Conservation (phyloP, 2,113 vertebrate genomes). For the Scolopax mira region DNA sequence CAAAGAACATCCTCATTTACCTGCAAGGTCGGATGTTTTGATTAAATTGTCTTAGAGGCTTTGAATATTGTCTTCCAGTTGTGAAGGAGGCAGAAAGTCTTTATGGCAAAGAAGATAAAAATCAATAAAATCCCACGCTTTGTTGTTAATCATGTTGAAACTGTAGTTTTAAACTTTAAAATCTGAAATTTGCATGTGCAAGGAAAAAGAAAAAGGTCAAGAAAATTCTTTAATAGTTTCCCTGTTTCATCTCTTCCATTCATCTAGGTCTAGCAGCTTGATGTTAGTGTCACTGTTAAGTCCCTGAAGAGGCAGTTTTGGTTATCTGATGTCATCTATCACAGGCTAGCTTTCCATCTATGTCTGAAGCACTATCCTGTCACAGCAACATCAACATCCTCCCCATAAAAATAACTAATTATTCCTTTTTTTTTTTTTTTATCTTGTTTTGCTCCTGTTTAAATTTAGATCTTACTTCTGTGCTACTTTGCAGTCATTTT, state of each 20-base stretch:
- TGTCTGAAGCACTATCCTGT: neutral
- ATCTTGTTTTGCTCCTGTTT: neutral
- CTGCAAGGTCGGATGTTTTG: neutral
- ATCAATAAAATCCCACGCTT: neutral
- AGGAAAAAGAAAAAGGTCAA: neutral
- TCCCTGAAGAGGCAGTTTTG: neutral
- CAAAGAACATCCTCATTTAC: neutral
- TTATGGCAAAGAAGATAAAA: neutral
- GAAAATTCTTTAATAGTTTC: neutral
- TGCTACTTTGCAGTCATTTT: neutral
- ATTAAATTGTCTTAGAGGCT: neutral
- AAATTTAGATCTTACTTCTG: neutral
- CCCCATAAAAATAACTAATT: neutral
- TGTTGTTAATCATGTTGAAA: neutral
- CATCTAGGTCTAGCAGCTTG: neutral
- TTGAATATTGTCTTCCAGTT: neutral
- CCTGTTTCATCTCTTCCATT: neutral
- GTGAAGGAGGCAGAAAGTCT: neutral
- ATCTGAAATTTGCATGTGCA: neutral
- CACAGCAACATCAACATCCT: neutral
- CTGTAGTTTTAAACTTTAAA: neutral
- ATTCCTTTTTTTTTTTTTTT: neutral
- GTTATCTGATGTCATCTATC: neutral
- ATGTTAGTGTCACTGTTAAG: neutral
- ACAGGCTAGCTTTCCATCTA: neutral